Base-by-base conservation (phyloP, 2,888 invertebrate species). In the Philhelius pedissequus region DNA sequence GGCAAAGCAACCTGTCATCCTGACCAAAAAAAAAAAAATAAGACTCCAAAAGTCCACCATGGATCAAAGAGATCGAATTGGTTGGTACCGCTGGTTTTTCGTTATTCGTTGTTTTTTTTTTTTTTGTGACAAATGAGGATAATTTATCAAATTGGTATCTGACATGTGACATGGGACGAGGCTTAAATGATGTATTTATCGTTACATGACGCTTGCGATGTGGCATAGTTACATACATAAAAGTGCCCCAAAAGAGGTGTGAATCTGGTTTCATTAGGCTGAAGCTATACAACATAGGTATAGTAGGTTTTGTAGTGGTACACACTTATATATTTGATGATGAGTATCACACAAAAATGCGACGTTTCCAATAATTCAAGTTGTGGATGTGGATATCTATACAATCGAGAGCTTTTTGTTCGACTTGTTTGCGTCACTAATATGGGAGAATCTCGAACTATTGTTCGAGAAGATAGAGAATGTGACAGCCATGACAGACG, bases 131-230 rank as follows among this genome's bases (percentile, higher is more conserved):
- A 84, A 84, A 84, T 84, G 84, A 71, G 84, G 80, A 80, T 71
- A 75, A 84, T 84, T 84, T 84, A 84, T 84, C 84, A 84, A 84
- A 84, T 80, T 84, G 80, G 75, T 76, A 84, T 84, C 84, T 84
- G 84, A 80, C 84, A 80, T 84, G 84, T 84, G 84, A 84, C 84
- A 84, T 84, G 84, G 84, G 84, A 84, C 84, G 80, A 62, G 71
- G 84, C 56, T 71, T 80, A 84, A 84, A 84, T 84, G 84, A 84
- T 76, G 84, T 80, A 84, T 84, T 80, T 80, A 84, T 84, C 84
- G 84, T 84, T 76, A 80, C 80, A 84, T 69, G 80, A 60, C 75
- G 68, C 68, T 83, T 20, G 74, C 78, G 32, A 50, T 52, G 58
- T 50, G 54, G 32, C 27, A 62, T 40, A 32, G 54, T 38, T 52